A percentile compares a stretch with the other conserved stretches of the same genome.
Conservation (phyloP, 1,140 invertebrate species). For the Ridgeia piscesae region DNA sequence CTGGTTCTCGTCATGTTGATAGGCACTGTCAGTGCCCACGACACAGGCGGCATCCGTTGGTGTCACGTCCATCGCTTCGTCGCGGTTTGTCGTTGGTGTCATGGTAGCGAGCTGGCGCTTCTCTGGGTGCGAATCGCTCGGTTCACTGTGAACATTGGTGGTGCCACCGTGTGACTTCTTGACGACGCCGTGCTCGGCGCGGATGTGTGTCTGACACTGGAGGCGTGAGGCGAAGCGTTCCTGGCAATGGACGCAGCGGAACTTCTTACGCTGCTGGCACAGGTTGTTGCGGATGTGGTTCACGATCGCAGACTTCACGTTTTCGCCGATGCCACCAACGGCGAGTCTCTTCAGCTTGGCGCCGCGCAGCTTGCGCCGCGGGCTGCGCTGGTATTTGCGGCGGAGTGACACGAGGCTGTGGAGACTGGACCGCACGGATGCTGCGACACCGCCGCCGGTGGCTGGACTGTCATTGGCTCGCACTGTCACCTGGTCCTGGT, state of each 20-base stretch:
- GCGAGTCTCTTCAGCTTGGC: constrained; percentile 18
- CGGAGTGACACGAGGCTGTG: constrained; percentile 8
- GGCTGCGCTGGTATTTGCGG: constrained; percentile 22
- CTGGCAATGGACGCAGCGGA: constrained; percentile 60
- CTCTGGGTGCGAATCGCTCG: constrained; percentile 32
- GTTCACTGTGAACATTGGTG: constrained; percentile 37
- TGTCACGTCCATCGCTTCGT: neutral
- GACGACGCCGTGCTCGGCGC: constrained; percentile 47
- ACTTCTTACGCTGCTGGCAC: constrained; percentile 41
- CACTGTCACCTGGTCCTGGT: constrained; percentile 54
- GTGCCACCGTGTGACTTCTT: constrained; percentile 33
- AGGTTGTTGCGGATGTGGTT: constrained; percentile 16
- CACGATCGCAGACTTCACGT: constrained; percentile 8
- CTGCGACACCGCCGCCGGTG: constrained; percentile 12
- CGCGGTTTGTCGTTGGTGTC: neutral
- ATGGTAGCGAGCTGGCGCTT: constrained; percentile 19
- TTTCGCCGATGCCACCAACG: constrained; percentile 33
- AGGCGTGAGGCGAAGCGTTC: constrained; percentile 55
- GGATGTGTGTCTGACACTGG: constrained; percentile 55
- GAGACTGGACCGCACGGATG: constrained; percentile 13
- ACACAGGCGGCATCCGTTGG: neutral
- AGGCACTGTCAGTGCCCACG: neutral
- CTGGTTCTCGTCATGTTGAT: constrained; percentile 31
- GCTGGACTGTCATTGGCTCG: constrained; percentile 33
- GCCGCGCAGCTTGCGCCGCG: constrained; percentile 10